phyloP scores from a whole-genome alignment of 2,888 invertebrate species.

The Sipha maydis region DNA sequence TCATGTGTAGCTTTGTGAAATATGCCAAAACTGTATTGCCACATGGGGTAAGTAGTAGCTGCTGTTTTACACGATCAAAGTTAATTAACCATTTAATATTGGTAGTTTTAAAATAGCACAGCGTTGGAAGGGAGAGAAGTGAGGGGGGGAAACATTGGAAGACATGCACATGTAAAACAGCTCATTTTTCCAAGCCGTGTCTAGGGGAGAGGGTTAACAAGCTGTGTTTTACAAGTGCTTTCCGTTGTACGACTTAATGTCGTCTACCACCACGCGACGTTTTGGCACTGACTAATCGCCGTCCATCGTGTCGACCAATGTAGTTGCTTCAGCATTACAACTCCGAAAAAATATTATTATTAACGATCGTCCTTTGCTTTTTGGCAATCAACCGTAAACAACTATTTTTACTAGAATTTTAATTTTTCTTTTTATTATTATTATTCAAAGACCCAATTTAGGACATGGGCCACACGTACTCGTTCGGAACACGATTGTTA shows the following conservation, averaged over 20 bases:
- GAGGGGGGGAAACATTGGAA: background rate
- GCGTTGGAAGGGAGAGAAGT: background rate
- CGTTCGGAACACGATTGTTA: background rate
- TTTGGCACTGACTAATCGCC: slow-evolving; percentile 61
- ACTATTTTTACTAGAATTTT: slow-evolving; percentile 56
- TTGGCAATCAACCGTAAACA: slow-evolving; percentile 41
- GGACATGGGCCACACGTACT: slow-evolving; percentile 28
- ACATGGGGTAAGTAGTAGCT: slow-evolving; percentile 2
- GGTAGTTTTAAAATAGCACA: slow-evolving; percentile 46
- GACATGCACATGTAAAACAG: slow-evolving; percentile 58
- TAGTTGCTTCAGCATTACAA: slow-evolving; percentile 12
- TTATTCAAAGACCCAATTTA: slow-evolving; percentile 23
- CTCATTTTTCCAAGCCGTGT: slow-evolving; percentile 32
- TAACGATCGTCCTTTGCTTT: slow-evolving; percentile 26
- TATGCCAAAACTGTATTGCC: slow-evolving; percentile 40
- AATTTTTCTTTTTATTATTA: background rate
- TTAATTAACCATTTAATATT: slow-evolving; percentile 55
- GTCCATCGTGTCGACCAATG: slow-evolving; percentile 39
- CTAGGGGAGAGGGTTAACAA: slow-evolving; percentile 55
- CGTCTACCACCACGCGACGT: slow-evolving; percentile 48
- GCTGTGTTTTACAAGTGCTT: slow-evolving; percentile 59
- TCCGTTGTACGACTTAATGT: slow-evolving; percentile 60
- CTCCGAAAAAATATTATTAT: slow-evolving; percentile 46
- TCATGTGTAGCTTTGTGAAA: slow-evolving; percentile 18
- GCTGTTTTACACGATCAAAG: slow-evolving; percentile 54